Percentiles rank a stretch among this genome's conserved stretches.
Evolutionary conservation across 2,888 invertebrate genomes (phyloP).

Genomic region (Ichneumoninae sp.): DNA sequence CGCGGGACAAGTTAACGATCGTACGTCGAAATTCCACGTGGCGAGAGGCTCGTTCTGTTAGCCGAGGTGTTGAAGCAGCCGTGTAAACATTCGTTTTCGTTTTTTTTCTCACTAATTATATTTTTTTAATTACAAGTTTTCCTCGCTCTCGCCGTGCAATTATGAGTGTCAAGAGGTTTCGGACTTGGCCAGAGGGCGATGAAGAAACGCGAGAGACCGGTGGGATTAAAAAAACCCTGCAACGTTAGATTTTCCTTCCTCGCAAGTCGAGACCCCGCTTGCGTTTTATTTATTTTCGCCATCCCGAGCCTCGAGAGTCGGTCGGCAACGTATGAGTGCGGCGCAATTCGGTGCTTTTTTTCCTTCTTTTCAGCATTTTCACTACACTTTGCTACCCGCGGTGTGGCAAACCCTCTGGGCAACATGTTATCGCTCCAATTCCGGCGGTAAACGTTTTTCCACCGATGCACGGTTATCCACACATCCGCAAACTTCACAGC

Average conservation of each 20-base stretch:
- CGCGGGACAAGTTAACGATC: neutral
- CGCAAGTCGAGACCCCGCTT: slow-evolving; percentile 1
- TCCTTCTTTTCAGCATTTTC: neutral
- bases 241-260: slow-evolving; percentile 13
- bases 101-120: slow-evolving; percentile 28
- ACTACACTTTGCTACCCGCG: neutral
- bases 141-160: slow-evolving; percentile 32
- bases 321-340: slow-evolving; percentile 28
- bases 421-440: slow-evolving; percentile 51
- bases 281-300: neutral
- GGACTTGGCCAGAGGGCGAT: slow-evolving; percentile 11
- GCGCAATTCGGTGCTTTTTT: slow-evolving; percentile 44
- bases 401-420: slow-evolving; percentile 19
- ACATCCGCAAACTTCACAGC: neutral
- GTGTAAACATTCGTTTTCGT: slow-evolving; percentile 3
- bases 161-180: slow-evolving; percentile 52
- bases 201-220: slow-evolving; percentile 1
- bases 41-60: neutral
- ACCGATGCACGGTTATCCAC: neutral
- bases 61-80: neutral
- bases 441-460: slow-evolving; percentile 40
- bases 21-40: neutral
- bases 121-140: slow-evolving; percentile 58
- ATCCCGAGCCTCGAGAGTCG: slow-evolving; percentile 16
- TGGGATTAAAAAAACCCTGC: neutral